These are phyloP conservation scores for Trileptium ribeirensis DNA, from an alignment of 2,888 invertebrate species.

Conservation along the genomic window DNA sequence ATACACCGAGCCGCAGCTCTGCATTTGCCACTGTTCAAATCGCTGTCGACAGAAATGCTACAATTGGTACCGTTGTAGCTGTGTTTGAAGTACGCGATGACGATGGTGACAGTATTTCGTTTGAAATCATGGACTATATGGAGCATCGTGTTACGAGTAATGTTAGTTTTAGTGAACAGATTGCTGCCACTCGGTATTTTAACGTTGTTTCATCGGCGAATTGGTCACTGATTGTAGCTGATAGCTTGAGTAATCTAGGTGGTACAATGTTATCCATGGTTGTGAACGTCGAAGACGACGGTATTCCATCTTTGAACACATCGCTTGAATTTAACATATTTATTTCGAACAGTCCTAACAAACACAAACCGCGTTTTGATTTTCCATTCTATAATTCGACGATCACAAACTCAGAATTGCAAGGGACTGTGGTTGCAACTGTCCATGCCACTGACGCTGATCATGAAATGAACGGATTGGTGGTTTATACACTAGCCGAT, in stretches of 20 bases:
- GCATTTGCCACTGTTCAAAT: background rate
- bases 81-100: background rate
- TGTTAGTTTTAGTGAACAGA: background rate
- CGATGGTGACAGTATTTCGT: background rate
- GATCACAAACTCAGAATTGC: constrained; percentile 80
- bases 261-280: constrained; percentile 62
- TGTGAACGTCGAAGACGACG: constrained; percentile 73
- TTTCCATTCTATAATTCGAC: constrained; percentile 75
- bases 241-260: background rate
- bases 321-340: constrained; percentile 61
- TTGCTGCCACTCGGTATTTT: background rate
- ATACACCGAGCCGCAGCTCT: too few species aligned
- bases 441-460: constrained; percentile 78
- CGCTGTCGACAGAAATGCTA: background rate
- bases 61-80: background rate
- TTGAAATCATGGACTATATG: too few species aligned
- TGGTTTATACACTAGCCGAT: too few species aligned
- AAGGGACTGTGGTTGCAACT: constrained; percentile 74
- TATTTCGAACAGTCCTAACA: constrained; percentile 80
- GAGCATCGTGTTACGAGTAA: background rate
- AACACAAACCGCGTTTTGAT: constrained; percentile 70
- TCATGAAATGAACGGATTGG: constrained; percentile 76
- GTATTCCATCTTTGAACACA: constrained; percentile 75
- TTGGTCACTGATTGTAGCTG: too few species aligned
- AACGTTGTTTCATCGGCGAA: background rate